phyloP scores from a whole-genome alignment of 1,140 invertebrate genomes.

The Leptopilina boulardi region DNA sequence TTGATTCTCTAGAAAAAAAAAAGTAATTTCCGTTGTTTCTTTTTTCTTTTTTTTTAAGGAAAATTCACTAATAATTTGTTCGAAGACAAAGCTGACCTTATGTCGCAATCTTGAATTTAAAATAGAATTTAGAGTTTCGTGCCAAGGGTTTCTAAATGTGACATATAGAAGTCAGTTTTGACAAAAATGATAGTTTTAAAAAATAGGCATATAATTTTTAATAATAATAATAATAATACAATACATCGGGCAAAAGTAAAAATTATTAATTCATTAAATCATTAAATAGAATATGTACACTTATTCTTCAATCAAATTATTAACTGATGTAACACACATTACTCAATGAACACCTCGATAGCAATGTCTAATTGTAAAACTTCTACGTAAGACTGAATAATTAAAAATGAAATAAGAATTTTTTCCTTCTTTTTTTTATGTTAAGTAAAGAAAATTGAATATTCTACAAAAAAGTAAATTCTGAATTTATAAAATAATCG shows the following conservation, averaged over 20 bases:
- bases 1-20: neutral
- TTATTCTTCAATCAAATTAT: neutral
- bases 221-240: neutral
- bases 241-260: neutral
- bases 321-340: constrained; percentile 27
- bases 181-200: neutral
- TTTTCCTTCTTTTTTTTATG: too few relatives aligned
- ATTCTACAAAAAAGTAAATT: too few relatives aligned
- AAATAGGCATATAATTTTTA: neutral
- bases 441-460: too few relatives aligned
- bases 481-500: too few relatives aligned
- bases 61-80: constrained; percentile 37
- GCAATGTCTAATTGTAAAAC: neutral
- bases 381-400: neutral
- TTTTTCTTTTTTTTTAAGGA: constrained; percentile 39
- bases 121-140: constrained; percentile 39
- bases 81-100: constrained; percentile 40
- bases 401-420: neutral
- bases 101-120: constrained; percentile 45
- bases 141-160: constrained; percentile 44
- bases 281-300: neutral
- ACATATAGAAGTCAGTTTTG: constrained; percentile 17
- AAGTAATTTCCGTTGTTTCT: constrained; percentile 21
- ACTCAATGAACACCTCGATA: constrained; percentile 1
- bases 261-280: neutral